phyloP scores from a whole-genome alignment of 2,888 invertebrate genomes.

The Carabus problematicus region DNA sequence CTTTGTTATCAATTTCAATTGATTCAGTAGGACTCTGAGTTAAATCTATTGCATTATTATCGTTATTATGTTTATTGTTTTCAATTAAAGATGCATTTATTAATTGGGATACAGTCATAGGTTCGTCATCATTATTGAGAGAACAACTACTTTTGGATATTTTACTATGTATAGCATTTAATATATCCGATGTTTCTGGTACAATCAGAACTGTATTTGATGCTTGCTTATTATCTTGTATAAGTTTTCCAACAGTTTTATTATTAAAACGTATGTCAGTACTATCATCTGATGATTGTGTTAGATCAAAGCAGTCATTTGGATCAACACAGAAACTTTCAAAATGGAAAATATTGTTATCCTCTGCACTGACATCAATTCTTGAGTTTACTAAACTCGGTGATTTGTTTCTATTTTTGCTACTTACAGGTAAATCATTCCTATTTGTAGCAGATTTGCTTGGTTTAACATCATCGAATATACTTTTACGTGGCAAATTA shows the following conservation, averaged over 20 bases:
- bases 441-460: neutral
- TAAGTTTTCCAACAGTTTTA: neutral
- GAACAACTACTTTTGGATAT: slow-evolving; percentile 5
- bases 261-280: slow-evolving; percentile 12
- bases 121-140: slow-evolving; percentile 47
- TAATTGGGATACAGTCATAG: neutral
- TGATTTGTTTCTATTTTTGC: no score
- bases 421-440: neutral
- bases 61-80: neutral
- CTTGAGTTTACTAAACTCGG: no score
- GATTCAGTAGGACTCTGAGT: slow-evolving; percentile 1
- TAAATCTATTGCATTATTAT: slow-evolving; percentile 6
- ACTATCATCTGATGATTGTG: slow-evolving; percentile 21
- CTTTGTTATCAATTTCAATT: neutral
- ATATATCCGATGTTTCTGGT: neutral
- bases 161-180: neutral
- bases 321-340: slow-evolving; percentile 49
- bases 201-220: neutral
- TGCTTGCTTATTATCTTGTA: slow-evolving; percentile 9
- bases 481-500: slow-evolving; percentile 2
- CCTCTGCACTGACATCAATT: neutral
- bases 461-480: slow-evolving; percentile 1
- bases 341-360: slow-evolving; percentile 50
- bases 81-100: neutral
- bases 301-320: slow-evolving; percentile 30